phyloP scores from a whole-genome alignment of 23 tunicate genomes.

The Halocynthia roretzi region DNA sequence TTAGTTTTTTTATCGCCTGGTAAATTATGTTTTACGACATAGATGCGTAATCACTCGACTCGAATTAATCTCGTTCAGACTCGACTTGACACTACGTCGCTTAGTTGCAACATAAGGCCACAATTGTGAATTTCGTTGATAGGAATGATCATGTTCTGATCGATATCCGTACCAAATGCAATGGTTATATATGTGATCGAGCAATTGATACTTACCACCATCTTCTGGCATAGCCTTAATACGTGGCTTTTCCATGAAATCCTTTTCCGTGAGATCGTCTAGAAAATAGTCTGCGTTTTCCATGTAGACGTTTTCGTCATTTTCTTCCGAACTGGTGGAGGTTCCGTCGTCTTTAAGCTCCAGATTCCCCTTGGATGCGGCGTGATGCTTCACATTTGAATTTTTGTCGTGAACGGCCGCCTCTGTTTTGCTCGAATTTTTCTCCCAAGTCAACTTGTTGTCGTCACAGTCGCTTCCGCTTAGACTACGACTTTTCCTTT shows the following conservation, averaged over 20 bases:
- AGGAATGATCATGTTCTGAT: no score
- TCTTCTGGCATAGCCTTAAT: not conserved
- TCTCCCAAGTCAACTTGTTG: not conserved
- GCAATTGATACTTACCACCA: not conserved
- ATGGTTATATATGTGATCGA: no score
- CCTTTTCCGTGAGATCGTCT: not conserved
- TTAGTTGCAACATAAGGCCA: no score
- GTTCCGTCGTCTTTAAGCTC: not conserved
- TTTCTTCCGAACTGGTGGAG: not conserved
- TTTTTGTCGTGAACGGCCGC: not conserved
- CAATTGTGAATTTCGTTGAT: no score
- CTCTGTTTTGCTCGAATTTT: no score
- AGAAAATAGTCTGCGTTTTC: conserved; percentile 6
- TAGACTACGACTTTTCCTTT: not conserved
- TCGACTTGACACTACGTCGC: no score
- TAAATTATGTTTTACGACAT: no score
- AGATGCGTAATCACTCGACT: no score
- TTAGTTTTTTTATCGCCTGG: no score
- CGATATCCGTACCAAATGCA: no score
- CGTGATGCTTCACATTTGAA: not conserved
- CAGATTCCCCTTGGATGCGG: not conserved
- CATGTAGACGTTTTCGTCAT: conserved; percentile 7
- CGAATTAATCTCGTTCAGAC: no score
- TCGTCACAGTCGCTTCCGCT: not conserved
- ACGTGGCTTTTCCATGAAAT: not conserved